Conservation (phyloP, 2,113 vertebrate genomes). For the Dromaius novaehollandiae region DNA sequence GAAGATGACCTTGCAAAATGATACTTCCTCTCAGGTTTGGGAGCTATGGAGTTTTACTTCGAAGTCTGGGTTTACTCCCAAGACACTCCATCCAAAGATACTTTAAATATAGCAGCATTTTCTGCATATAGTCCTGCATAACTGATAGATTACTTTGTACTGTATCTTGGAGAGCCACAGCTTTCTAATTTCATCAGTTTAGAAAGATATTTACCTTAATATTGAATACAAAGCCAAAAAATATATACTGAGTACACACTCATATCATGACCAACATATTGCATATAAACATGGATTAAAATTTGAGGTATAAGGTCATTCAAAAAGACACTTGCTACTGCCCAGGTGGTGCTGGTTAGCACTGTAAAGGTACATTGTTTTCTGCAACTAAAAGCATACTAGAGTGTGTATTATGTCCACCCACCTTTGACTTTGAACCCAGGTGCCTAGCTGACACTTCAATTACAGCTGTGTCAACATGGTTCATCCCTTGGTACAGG, state of each 20-base stretch:
- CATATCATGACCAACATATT: not conserved
- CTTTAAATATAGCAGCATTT: not conserved
- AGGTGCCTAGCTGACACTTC: not conserved
- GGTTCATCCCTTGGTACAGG: not conserved
- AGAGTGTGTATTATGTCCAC: not conserved
- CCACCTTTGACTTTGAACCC: not conserved
- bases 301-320: not conserved
- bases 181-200: not conserved
- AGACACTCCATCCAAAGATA: not conserved
- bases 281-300: accelerated
- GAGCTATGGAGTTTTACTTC: not conserved
- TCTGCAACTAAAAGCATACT: not conserved
- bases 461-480: not conserved
- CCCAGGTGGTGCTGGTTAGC: not conserved
- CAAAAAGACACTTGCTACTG: not conserved
- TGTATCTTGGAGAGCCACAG: not conserved
- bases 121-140: not conserved
- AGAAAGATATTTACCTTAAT: not conserved
- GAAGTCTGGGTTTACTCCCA: not conserved
- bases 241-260: not conserved
- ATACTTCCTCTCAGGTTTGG: not conserved
- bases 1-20: not conserved
- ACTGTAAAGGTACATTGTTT: not conserved
- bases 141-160: not conserved
- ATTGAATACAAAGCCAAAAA: not conserved